Percentiles rank a stretch among this genome's conserved stretches.
Conservation (phyloP, 2,797 vertebrate genomes). For the Enoplosus armatus region DNA sequence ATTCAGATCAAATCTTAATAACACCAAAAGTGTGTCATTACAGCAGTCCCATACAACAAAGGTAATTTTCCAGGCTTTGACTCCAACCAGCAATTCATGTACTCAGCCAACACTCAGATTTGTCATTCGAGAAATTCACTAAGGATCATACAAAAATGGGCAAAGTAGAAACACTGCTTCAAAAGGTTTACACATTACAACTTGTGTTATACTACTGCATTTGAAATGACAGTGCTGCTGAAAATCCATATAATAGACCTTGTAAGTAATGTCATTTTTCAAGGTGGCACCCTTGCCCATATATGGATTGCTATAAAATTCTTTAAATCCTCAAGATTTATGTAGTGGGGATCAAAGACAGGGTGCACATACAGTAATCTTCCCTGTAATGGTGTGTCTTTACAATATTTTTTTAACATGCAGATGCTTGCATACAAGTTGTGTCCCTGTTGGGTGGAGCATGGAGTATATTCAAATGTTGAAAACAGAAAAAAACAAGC, state of each 20-base stretch:
- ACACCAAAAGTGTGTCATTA: slow-evolving; percentile 7
- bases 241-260: background rate
- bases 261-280: background rate
- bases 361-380: background rate
- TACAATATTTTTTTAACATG: slow-evolving; percentile 1
- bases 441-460: slow-evolving; percentile 4
- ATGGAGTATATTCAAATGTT: background rate
- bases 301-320: background rate
- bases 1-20: slow-evolving; percentile 27
- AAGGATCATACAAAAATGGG: background rate
- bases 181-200: slow-evolving; percentile 4
- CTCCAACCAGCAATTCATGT: background rate
- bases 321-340: background rate
- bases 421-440: slow-evolving; percentile 2
- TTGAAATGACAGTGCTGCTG: background rate
- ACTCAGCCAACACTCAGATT: background rate
- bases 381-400: background rate
- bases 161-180: background rate
- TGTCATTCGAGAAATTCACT: background rate
- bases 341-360: background rate
- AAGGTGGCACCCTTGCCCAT: background rate
- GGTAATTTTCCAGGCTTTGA: slow-evolving; percentile 23
- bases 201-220: background rate
- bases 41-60: slow-evolving; percentile 10
- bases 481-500: background rate